Percentiles rank a stretch among this genome's conserved stretches.
phyloP scores from a whole-genome alignment of 2,797 vertebrate species.

The Pseudochromis fuscus region DNA sequence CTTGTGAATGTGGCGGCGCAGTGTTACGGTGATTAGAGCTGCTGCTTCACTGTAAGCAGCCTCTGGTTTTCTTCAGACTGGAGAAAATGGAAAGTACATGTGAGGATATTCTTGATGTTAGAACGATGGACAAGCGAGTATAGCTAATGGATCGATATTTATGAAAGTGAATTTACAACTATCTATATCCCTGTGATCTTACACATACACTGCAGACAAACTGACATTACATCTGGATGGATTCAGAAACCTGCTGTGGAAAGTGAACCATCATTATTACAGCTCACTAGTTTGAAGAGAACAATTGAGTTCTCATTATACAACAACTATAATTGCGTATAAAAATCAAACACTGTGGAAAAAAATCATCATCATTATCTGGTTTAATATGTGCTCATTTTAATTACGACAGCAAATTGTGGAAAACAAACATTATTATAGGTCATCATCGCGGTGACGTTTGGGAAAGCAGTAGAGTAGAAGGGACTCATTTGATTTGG shows the following conservation, averaged over 20 bases:
- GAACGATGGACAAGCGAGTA: too few species aligned
- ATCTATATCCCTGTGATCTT: too few species aligned
- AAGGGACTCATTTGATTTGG: background rate
- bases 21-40: too few species aligned
- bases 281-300: constrained; percentile 8
- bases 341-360: background rate
- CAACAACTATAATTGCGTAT: background rate
- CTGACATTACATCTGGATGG: too few species aligned
- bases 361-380: background rate
- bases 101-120: too few species aligned
- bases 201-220: too few species aligned
- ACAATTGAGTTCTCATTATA: background rate
- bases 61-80: too few species aligned
- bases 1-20: too few species aligned
- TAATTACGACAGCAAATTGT: background rate
- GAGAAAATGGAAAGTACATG: too few species aligned
- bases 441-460: background rate
- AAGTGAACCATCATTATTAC: constrained; percentile 9
- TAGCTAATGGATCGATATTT: background rate
- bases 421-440: background rate
- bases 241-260: background rate
- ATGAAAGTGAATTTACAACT: too few species aligned
- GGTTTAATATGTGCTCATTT: background rate
- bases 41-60: too few species aligned
- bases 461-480: background rate